phyloP scores from a whole-genome alignment of 1,140 invertebrate species.

The Ceratosolen fusciceps region DNA sequence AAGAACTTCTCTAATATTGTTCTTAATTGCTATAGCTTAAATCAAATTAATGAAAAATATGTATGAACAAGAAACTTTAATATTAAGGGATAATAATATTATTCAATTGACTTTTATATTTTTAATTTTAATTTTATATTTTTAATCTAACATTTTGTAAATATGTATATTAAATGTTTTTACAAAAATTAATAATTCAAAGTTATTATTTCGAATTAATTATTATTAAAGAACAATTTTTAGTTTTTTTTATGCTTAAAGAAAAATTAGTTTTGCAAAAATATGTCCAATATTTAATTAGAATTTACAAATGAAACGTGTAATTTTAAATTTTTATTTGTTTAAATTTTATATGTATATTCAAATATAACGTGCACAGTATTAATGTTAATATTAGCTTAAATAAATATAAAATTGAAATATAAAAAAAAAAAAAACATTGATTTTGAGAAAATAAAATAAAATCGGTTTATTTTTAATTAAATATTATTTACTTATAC shows the following conservation, averaged over 20 bases:
- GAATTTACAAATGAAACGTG: too few species aligned
- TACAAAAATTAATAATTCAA: background rate
- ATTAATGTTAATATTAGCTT: slow-evolving; percentile 25
- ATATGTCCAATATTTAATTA: background rate
- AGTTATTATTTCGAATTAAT: background rate
- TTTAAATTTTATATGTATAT: slow-evolving; percentile 42
- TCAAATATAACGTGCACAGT: slow-evolving; percentile 37
- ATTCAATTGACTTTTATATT: background rate
- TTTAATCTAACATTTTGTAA: slow-evolving; percentile 20
- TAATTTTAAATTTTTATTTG: slow-evolving; percentile 23
- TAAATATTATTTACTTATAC: background rate
- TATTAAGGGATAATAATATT: too few species aligned
- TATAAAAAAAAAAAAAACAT: background rate
- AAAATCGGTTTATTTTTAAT: too few species aligned
- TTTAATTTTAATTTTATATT: slow-evolving; percentile 16
- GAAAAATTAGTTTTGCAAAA: background rate
- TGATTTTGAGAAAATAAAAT: background rate
- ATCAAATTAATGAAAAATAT: slow-evolving; percentile 27
- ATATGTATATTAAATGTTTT: slow-evolving; percentile 34
- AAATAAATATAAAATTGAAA: background rate
- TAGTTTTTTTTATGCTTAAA: background rate
- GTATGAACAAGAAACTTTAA: slow-evolving; percentile 29
- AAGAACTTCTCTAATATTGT: slow-evolving; percentile 14
- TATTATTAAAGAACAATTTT: too few species aligned
- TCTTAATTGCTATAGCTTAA: slow-evolving; percentile 3